These are phyloP conservation scores for Spodoptera exigua DNA, from an alignment of 2,888 invertebrate genomes.

Conservation along the genomic window DNA sequence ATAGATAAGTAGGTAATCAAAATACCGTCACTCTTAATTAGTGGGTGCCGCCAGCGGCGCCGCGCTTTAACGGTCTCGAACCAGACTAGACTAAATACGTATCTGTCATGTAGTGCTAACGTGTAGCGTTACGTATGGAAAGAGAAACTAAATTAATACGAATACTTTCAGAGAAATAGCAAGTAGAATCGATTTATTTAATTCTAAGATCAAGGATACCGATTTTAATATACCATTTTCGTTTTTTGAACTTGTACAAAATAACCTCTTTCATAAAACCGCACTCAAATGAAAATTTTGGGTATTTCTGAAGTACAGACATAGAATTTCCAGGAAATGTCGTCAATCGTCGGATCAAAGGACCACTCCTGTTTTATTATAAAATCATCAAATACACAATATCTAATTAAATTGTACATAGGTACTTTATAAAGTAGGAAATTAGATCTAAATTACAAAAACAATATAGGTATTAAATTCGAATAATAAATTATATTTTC, in stretches of 20 bases:
- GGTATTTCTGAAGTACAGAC: too few species aligned
- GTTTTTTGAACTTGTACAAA: too few species aligned
- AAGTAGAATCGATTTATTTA: slow-evolving; percentile 9
- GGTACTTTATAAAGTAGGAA: too few species aligned
- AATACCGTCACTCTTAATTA: slow-evolving; percentile 86
- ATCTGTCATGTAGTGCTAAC: slow-evolving; percentile 4
- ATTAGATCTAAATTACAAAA: slow-evolving; percentile 4
- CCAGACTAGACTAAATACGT: slow-evolving; percentile 41
- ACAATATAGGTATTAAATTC: not conserved
- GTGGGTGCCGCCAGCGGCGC: slow-evolving; percentile 71
- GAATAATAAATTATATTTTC: not conserved
- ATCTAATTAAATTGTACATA: too few species aligned
- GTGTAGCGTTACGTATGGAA: not conserved
- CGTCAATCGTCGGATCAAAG: too few species aligned
- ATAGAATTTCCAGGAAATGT: too few species aligned
- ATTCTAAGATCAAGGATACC: too few species aligned
- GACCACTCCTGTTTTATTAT: too few species aligned
- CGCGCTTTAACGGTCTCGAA: slow-evolving; percentile 59
- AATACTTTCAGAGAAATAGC: not conserved
- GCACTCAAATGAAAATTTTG: too few species aligned
- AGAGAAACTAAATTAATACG: slow-evolving; percentile 8
- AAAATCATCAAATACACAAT: too few species aligned
- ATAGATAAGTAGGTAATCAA: slow-evolving; percentile 84
- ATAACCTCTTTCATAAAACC: too few species aligned
- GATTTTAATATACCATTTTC: too few species aligned